Evolutionary conservation across 1,140 invertebrate genomes (phyloP).

Genomic region (Lepidotrigona ventralis): DNA sequence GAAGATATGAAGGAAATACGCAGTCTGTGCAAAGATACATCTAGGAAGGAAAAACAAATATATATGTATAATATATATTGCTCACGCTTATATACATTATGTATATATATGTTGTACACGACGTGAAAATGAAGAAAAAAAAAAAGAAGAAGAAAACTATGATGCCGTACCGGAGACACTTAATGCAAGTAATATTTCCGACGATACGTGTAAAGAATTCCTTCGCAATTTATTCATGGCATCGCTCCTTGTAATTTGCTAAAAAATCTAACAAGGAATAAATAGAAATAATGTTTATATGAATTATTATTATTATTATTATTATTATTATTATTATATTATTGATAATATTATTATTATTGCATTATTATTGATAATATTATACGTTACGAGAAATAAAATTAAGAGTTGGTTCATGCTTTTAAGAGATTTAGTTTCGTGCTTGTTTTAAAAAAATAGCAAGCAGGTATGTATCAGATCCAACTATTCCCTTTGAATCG

Average conservation of each 20-base stretch:
- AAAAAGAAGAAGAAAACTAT: conserved; percentile 17
- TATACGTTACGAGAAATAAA: conserved; percentile 72
- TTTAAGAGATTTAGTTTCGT: conserved; percentile 76
- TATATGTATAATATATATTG: conserved; percentile 71
- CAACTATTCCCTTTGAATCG: conserved; percentile 68
- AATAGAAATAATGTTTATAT: conserved; percentile 78
- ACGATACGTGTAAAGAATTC: conserved; percentile 50
- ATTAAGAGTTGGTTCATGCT: conserved; percentile 78
- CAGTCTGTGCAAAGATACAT: conserved; percentile 35
- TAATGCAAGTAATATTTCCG: conserved; percentile 41
- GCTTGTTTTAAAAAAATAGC: conserved; percentile 69
- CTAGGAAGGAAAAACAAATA: conserved; percentile 54
- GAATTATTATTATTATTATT: conserved; percentile 72
- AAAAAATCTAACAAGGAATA: conserved; percentile 68
- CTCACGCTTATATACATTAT: conserved; percentile 71
- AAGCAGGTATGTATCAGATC: conserved; percentile 60
- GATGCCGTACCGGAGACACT: conserved; percentile 32
- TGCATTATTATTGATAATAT: conserved; percentile 66
- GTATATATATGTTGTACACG: conserved; percentile 69
- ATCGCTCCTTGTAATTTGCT: conserved; percentile 59
- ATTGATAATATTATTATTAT: conserved; percentile 73
- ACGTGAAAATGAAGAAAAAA: conserved; percentile 14
- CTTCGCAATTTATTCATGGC: conserved; percentile 50
- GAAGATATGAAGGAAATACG: conserved; percentile 5
- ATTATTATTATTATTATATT: conserved; percentile 47